phyloP scores from a whole-genome alignment of 2,888 invertebrate species.

The Fragum whitleyi region DNA sequence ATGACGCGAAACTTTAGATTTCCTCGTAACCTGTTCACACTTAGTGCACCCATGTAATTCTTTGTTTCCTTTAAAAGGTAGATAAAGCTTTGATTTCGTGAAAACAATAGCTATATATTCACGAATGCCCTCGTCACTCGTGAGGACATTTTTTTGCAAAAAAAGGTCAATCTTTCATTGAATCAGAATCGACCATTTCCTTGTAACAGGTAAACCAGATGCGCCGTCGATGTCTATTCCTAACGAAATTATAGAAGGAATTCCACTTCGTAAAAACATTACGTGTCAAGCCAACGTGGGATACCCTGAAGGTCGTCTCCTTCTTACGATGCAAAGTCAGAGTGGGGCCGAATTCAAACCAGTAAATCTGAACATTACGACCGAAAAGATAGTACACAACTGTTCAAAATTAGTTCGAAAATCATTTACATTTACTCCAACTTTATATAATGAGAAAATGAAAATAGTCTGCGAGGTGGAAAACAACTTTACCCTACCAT shows the following conservation, averaged over 20 bases:
- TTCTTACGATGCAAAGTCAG: slow-evolving; percentile 42
- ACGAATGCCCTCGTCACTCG: too few relatives aligned
- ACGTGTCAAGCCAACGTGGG: slow-evolving; percentile 64
- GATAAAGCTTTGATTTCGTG: too few relatives aligned
- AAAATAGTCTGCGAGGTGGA: slow-evolving; percentile 61
- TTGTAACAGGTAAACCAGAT: slow-evolving; percentile 24
- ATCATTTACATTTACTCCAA: slow-evolving; percentile 51
- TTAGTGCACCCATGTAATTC: too few relatives aligned
- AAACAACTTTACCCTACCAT: slow-evolving; percentile 45
- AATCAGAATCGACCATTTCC: too few relatives aligned
- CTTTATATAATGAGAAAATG: slow-evolving; percentile 48
- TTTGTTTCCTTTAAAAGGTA: too few relatives aligned
- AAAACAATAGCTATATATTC: too few relatives aligned
- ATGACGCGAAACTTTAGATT: too few relatives aligned
- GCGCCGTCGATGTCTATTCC: slow-evolving; percentile 58
- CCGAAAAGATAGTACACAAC: slow-evolving; percentile 27
- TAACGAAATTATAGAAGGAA: slow-evolving; percentile 56
- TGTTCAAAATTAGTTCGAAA: slow-evolving; percentile 38
- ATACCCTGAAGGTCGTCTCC: slow-evolving; percentile 54
- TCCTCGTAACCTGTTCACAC: too few relatives aligned
- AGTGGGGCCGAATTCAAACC: slow-evolving; percentile 41
- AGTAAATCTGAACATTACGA: slow-evolving; percentile 16
- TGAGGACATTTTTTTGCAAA: too few relatives aligned
- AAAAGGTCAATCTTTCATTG: too few relatives aligned
- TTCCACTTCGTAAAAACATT: slow-evolving; percentile 39